Percentiles rank a stretch among this genome's conserved stretches.
Evolutionary conservation across 1,140 invertebrate species (phyloP).

Genomic region (Polyergus mexicanus): DNA sequence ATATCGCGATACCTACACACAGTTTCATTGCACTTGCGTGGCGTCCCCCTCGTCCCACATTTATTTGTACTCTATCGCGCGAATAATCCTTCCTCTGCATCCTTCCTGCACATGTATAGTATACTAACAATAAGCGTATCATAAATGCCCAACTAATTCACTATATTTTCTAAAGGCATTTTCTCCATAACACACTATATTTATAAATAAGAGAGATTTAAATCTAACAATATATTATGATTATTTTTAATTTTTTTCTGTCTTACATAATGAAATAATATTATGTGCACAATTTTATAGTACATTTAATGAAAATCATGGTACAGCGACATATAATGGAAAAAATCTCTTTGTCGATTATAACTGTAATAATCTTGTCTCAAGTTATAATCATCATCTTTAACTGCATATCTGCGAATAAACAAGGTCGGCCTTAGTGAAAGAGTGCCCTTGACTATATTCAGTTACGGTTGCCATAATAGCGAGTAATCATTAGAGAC

Average conservation of each 20-base stretch:
- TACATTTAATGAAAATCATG: not conserved
- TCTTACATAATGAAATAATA: not conserved
- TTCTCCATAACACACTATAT: not conserved
- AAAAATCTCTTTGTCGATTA: not conserved
- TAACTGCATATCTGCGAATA: conserved; percentile 15
- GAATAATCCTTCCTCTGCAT: not conserved
- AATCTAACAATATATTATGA: not conserved
- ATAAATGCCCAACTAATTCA: not conserved
- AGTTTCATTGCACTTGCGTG: conserved; percentile 40
- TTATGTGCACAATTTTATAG: not conserved
- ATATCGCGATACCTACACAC: conserved; percentile 40
- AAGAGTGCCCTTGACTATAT: conserved; percentile 29
- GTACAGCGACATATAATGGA: not conserved
- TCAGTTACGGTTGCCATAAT: conserved; percentile 15
- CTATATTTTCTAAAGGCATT: not conserved
- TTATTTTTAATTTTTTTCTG: not conserved
- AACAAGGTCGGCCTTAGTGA: not conserved
- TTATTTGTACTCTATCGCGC: not conserved
- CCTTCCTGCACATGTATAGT: not conserved
- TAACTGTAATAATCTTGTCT: not conserved
- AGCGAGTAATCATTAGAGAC: not conserved
- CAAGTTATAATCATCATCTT: not conserved
- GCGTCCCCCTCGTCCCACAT: not conserved
- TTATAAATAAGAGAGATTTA: not conserved
- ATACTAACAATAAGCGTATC: not conserved